phyloP scores from a whole-genome alignment of 2,888 invertebrate genomes.

The Drosophila vallismaia region DNA sequence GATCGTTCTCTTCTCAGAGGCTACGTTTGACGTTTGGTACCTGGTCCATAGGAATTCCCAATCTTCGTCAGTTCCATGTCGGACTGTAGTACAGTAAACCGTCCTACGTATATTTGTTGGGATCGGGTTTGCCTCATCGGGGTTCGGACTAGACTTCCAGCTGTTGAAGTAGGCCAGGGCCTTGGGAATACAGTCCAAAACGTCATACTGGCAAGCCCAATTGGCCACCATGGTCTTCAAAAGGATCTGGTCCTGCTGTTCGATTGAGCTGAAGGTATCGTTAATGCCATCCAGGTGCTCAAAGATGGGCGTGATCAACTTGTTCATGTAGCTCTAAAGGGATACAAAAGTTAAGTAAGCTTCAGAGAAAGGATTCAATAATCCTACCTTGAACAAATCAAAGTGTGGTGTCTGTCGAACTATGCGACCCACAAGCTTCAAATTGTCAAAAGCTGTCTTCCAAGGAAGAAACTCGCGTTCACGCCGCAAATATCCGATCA shows the following conservation, averaged over 20 bases:
- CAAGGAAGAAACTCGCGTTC: constrained; percentile 85
- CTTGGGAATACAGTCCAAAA: constrained; percentile 86
- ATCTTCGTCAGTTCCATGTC: constrained; percentile 87
- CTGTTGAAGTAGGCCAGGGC: constrained; percentile 86
- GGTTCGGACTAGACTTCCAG: constrained; percentile 86
- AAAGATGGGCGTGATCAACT: constrained; percentile 88
- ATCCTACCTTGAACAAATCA: constrained; percentile 86
- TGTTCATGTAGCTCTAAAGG: constrained; percentile 87
- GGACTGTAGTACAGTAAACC: constrained; percentile 90
- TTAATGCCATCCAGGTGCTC: constrained; percentile 86
- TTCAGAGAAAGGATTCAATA: constrained; percentile 6
- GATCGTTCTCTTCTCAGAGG: constrained; percentile 87
- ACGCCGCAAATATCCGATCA: constrained; percentile 84
- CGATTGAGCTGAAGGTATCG: constrained; percentile 81
- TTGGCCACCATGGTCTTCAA: constrained; percentile 85
- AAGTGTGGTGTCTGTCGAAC: constrained; percentile 86
- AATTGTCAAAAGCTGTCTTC: constrained; percentile 86
- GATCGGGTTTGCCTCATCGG: constrained; percentile 87
- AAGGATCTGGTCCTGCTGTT: constrained; percentile 86
- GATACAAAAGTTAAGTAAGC: too few species aligned
- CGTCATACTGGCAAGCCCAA: constrained; percentile 87
- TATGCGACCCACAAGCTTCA: constrained; percentile 86
- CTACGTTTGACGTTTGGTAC: constrained; percentile 87
- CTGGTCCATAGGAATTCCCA: constrained; percentile 91
- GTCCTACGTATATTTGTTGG: constrained; percentile 88